Evolutionary conservation across 2,113 vertebrate genomes (phyloP).

Genomic region (Hiodon alosoides): DNA sequence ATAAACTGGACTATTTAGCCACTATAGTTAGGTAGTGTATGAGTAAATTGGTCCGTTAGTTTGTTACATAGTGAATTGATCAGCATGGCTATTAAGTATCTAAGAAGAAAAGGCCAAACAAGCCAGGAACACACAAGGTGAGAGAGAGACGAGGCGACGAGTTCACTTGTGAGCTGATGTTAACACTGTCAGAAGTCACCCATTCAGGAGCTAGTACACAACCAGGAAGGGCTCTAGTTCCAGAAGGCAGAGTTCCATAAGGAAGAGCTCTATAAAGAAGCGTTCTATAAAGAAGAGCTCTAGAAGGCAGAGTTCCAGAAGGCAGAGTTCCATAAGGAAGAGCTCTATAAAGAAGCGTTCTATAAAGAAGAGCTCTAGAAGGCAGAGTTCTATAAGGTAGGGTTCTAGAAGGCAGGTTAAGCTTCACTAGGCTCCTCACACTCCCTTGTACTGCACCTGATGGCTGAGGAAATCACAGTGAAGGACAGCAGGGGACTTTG

Average conservation of each 20-base stretch:
- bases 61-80: conserved; percentile 51
- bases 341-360: too few species aligned
- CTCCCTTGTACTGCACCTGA: not conserved
- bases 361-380: too few species aligned
- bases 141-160: not conserved
- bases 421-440: not conserved
- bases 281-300: too few species aligned
- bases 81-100: conserved; percentile 35
- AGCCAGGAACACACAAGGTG: conserved; percentile 24
- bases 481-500: conserved; percentile 4
- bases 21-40: conserved; percentile 48
- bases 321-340: too few species aligned
- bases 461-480: not conserved
- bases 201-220: too few species aligned
- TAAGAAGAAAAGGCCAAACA: conserved; percentile 30
- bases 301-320: too few species aligned
- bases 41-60: conserved; percentile 39
- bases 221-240: too few species aligned
- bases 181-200: too few species aligned
- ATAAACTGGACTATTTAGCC: conserved; percentile 46
- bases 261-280: too few species aligned
- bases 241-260: too few species aligned
- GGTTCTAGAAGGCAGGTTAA: not conserved
- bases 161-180: too few species aligned
- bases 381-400: not conserved